Conservation (phyloP, 2,113 vertebrate genomes). For the Arvicanthis niloticus region DNA sequence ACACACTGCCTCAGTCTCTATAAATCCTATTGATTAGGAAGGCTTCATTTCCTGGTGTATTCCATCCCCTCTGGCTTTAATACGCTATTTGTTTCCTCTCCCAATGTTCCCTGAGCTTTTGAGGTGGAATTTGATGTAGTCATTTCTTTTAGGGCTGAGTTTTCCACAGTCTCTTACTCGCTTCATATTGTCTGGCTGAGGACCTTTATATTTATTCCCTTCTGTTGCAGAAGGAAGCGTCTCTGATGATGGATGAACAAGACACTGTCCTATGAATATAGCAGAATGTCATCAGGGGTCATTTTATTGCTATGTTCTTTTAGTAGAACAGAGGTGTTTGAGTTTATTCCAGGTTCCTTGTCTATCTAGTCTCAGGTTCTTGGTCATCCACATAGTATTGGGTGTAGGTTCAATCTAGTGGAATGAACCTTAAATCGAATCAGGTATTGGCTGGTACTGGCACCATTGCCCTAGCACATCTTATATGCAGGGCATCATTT, state of each 20-base stretch:
- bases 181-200: neutral
- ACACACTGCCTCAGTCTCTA: neutral
- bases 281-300: neutral
- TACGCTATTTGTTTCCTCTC: neutral
- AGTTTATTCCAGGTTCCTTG: neutral
- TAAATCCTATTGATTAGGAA: neutral
- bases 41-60: neutral
- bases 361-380: neutral
- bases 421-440: neutral
- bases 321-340: neutral
- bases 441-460: neutral
- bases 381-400: neutral
- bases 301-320: neutral
- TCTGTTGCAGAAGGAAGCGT: neutral
- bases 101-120: neutral
- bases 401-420: neutral
- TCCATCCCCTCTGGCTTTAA: neutral
- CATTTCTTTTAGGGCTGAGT: neutral
- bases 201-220: neutral
- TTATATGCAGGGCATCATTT: neutral
- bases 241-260: neutral
- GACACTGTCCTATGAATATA: neutral
- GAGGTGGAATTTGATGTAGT: neutral
- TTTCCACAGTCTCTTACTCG: neutral
- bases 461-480: neutral